Percentiles rank a stretch among this genome's conserved stretches.
These are phyloP conservation scores for Heliconius ethilla DNA, from an alignment of 2,888 invertebrate genomes.

Conservation along the genomic window DNA sequence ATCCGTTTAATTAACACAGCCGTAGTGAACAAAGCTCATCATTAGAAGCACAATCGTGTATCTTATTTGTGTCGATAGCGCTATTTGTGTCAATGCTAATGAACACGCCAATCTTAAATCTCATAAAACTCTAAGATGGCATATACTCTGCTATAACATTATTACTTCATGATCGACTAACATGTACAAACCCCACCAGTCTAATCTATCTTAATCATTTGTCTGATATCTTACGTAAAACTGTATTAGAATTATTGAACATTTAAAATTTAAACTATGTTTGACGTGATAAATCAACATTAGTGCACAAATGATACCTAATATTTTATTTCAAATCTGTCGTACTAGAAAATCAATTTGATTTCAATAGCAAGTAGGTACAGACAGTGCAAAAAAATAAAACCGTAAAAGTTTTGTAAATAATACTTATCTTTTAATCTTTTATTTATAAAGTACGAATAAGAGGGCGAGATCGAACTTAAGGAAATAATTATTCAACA, in stretches of 20 bases:
- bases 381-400: neutral
- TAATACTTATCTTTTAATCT: constrained; percentile 12
- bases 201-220: constrained; percentile 26
- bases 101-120: constrained; percentile 63
- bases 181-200: constrained; percentile 8
- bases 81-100: constrained; percentile 72
- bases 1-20: constrained; percentile 57
- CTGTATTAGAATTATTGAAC: constrained; percentile 15
- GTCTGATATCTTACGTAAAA: constrained; percentile 13
- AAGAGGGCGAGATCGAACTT: neutral
- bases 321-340: constrained; percentile 21
- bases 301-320: constrained; percentile 13
- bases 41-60: constrained; percentile 48
- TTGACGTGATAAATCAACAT: constrained; percentile 7
- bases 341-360: constrained; percentile 8
- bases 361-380: constrained; percentile 2
- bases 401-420: neutral
- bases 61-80: constrained; percentile 60
- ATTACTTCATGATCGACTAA: constrained; percentile 35
- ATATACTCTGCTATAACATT: constrained; percentile 36
- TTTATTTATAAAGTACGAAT: constrained; percentile 16
- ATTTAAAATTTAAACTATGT: constrained; percentile 21
- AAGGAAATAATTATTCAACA: constrained; percentile 4
- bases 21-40: constrained; percentile 54
- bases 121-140: constrained; percentile 54